Evolutionary conservation across 2,797 vertebrate species (phyloP).

Genomic region (Triplophysa yarkandensis): DNA sequence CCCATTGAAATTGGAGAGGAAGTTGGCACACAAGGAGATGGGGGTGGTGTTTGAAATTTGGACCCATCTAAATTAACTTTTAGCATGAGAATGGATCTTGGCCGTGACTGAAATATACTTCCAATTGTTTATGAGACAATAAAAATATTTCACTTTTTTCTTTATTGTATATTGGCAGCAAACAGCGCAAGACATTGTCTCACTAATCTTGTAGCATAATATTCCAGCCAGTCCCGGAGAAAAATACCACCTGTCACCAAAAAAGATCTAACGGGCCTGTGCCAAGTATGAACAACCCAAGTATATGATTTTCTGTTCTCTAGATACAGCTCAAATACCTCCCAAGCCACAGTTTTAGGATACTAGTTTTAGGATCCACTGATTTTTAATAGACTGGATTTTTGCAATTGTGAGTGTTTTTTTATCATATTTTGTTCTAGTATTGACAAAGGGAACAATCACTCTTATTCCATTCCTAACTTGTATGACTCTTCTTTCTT

Average conservation of each 20-base stretch:
- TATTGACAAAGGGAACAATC: no score
- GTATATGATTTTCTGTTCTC: neutral
- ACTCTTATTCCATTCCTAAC: no score
- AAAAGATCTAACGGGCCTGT: neutral
- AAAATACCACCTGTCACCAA: neutral
- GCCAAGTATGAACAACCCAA: neutral
- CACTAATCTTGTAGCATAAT: neutral
- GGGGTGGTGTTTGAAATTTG: conserved; percentile 1
- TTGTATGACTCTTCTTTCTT: no score
- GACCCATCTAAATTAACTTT: neutral
- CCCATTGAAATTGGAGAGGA: conserved; percentile 59
- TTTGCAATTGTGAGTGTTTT: neutral
- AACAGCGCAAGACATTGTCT: conserved; percentile 4
- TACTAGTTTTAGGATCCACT: neutral
- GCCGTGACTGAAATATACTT: neutral
- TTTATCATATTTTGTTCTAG: no score
- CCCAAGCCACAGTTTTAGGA: neutral
- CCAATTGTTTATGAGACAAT: neutral
- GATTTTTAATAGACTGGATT: no score
- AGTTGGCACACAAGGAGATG: conserved; percentile 55
- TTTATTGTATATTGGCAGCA: neutral
- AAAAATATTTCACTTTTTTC: neutral
- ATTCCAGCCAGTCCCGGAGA: neutral
- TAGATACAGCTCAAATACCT: neutral
- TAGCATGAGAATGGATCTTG: neutral